Evolutionary conservation across 1,140 invertebrate species (phyloP), one percentile per base, ranked within the genome.

Genomic region (Pogonomyrmex californicus): DNA sequence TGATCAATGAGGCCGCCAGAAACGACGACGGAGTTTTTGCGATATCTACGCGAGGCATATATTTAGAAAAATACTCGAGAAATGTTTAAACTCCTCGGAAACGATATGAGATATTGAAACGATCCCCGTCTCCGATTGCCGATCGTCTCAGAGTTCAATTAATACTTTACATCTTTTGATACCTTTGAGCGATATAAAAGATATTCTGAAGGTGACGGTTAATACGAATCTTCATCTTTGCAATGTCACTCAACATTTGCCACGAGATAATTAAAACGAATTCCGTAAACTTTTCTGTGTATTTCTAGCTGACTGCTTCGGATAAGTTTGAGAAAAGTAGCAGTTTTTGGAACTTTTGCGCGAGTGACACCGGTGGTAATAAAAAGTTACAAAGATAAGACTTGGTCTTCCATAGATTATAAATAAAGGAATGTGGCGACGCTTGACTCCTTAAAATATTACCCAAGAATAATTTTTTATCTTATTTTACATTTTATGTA

Each of bases 241-340:
- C 38, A 56, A 47, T 30, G 36, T 41, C 33, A 41, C 5, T 41
- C 62, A 33, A 51, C 63, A 54, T 71, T 82, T 51, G 12, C 54
- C 17, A 23, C 23, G 38, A 82, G 56, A 56, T 58, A 82, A 82
- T 82, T 82, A 82, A 58, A 82, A 58, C 41, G 68, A 58, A 82
- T 82, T 60, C 66, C 30, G 66, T 82, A 73, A 82, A 82, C 79
- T 82, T 82, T 73, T 60, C 54, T 33, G 41, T 75, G 54, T 82
- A 36, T 56, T 82, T 82, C 79, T 82, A n/a, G 79, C 6, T 47
- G 79, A 73, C 79, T 82, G 79, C 79, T 82, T 82, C 79, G 68
- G 73, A 82, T 82, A 82, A 82, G 79, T 82, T 70, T 82, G 78
- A 58, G 79, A 73, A 82, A 82, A 81, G 66, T 82, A 47, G 79